Conservation (phyloP, 2,888 invertebrate genomes). For the Perizoma affinitatum region DNA sequence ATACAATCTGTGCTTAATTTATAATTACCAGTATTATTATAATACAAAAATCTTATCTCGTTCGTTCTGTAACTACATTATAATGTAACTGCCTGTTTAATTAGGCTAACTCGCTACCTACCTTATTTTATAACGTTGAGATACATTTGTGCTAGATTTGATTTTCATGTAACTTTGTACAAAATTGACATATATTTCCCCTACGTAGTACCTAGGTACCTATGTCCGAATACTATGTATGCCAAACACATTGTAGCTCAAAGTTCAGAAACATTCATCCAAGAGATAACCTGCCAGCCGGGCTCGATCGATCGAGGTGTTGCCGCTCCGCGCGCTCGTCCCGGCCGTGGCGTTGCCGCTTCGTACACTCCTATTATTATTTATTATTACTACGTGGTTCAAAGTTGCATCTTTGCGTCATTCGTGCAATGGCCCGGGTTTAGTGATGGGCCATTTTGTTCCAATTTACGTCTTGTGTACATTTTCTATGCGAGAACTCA, state of each 20-base stretch:
- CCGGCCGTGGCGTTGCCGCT: constrained; percentile 50
- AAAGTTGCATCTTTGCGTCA: constrained; percentile 39
- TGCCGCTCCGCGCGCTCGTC: constrained; percentile 55
- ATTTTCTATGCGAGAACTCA: constrained; percentile 1
- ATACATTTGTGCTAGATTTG: too few relatives aligned
- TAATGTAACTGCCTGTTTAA: too few relatives aligned
- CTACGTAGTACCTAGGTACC: too few relatives aligned
- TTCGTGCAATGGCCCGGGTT: constrained; percentile 34
- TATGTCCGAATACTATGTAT: background rate
- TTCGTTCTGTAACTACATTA: too few relatives aligned
- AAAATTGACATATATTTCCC: too few relatives aligned
- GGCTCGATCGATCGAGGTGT: constrained; percentile 59
- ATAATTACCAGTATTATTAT: too few relatives aligned
- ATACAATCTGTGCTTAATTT: too few relatives aligned
- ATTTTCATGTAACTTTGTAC: too few relatives aligned
- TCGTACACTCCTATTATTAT: constrained; percentile 58
- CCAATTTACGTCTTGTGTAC: constrained; percentile 2
- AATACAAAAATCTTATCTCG: too few relatives aligned
- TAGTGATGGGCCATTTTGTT: constrained; percentile 12
- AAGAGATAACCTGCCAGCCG: constrained; percentile 44
- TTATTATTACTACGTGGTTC: constrained; percentile 48
- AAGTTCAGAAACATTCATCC: constrained; percentile 27
- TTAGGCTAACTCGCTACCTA: too few relatives aligned
- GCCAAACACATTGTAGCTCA: constrained; percentile 10
- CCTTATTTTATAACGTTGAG: too few relatives aligned